These are phyloP conservation scores for Sesamia inferens DNA, from an alignment of 2,888 invertebrate genomes.

Conservation along the genomic window DNA sequence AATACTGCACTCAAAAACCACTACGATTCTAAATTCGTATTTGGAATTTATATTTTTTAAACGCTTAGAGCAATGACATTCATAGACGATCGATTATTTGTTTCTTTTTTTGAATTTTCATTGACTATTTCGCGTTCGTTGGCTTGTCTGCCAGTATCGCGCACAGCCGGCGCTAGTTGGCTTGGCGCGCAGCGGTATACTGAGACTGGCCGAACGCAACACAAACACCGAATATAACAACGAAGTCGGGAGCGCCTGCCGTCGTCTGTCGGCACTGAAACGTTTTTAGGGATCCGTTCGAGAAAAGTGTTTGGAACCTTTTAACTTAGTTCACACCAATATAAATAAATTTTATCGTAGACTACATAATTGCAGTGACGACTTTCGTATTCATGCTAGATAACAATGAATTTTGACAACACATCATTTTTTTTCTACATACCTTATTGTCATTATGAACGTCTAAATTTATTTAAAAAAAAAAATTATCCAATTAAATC, in stretches of 20 bases:
- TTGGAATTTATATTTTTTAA: constrained; percentile 62
- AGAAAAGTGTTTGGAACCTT: neutral
- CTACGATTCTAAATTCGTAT: constrained; percentile 65
- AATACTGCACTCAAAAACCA: constrained; percentile 72
- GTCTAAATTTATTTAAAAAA: neutral
- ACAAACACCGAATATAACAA: constrained; percentile 52
- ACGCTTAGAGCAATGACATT: constrained; percentile 75
- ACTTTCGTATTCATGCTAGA: neutral
- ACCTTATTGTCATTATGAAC: neutral
- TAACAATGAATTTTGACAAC: neutral
- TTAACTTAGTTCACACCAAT: neutral
- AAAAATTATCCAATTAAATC: no score
- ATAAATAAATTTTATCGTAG: neutral
- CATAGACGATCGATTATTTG: constrained; percentile 53
- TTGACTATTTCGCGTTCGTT: constrained; percentile 73
- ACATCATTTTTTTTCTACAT: neutral
- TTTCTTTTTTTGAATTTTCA: constrained; percentile 71
- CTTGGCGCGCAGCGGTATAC: constrained; percentile 82
- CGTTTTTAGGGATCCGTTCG: constrained; percentile 60
- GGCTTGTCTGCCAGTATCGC: constrained; percentile 68
- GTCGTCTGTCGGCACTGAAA: constrained; percentile 72
- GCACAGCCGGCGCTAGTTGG: constrained; percentile 77
- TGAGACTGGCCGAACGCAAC: constrained; percentile 68
- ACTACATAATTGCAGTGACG: neutral
- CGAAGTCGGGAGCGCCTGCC: constrained; percentile 63